phyloP scores from a whole-genome alignment of 2,888 invertebrate genomes.

The Dolichopus griseipennis region DNA sequence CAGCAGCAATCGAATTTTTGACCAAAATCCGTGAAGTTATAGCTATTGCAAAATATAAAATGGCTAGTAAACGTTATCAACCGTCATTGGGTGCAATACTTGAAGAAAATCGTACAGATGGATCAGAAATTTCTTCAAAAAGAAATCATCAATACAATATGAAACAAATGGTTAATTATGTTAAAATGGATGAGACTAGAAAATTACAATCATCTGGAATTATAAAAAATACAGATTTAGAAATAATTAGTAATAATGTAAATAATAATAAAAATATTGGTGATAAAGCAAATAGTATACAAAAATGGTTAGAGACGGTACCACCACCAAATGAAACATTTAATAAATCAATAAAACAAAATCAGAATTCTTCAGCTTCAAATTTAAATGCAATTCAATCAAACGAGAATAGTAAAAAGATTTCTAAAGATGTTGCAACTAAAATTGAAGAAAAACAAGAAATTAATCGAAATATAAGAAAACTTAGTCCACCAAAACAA shows the following conservation, averaged over 20 bases:
- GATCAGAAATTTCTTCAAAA: conserved; percentile 41
- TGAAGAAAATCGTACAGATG: conserved; percentile 57
- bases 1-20: conserved; percentile 81
- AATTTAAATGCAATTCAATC: conserved; percentile 10
- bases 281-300: conserved; percentile 64
- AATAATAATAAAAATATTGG: conserved; percentile 44
- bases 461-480: not conserved
- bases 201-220: conserved; percentile 24
- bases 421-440: not conserved
- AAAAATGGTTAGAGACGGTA: conserved; percentile 67
- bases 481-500: conserved; percentile 24
- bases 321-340: conserved; percentile 40
- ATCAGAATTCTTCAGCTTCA: not conserved
- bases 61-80: conserved; percentile 69
- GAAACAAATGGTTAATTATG: not conserved
- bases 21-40: conserved; percentile 85
- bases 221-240: conserved; percentile 32
- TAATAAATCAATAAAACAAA: conserved; percentile 5
- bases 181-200: conserved; percentile 25
- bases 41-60: conserved; percentile 79
- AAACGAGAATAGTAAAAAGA: not conserved
- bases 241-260: conserved; percentile 10
- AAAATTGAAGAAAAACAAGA: not conserved
- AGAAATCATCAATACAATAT: not conserved
- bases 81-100: conserved; percentile 72